Conservation (phyloP, 1,140 invertebrate genomes). For the Nilaparvata lugens region DNA sequence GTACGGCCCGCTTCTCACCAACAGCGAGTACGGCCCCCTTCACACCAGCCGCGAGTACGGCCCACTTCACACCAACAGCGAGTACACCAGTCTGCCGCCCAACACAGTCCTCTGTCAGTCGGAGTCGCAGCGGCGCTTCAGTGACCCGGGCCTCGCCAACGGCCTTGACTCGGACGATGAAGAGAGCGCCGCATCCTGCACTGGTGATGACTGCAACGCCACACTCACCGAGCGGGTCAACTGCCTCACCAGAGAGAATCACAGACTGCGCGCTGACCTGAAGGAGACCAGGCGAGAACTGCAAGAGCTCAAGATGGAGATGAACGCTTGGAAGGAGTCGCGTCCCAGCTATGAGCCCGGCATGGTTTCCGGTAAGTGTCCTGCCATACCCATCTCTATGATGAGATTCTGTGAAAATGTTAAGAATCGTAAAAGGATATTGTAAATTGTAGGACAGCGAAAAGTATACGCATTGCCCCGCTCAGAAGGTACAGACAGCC, state of each 20-base stretch:
- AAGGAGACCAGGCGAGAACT: conserved; percentile 18
- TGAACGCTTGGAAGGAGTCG: background rate
- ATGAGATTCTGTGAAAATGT: too few relatives aligned
- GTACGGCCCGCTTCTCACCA: conserved; percentile 21
- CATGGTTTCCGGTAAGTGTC: conserved; percentile 8
- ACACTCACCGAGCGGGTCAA: conserved; percentile 13
- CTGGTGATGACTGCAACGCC: conserved; percentile 1
- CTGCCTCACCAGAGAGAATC: conserved; percentile 17
- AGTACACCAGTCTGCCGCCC: conserved; percentile 23
- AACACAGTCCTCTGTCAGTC: conserved; percentile 17
- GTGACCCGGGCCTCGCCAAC: conserved; percentile 23
- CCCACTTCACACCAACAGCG: background rate
- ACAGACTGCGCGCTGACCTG: conserved; percentile 18
- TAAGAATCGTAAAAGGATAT: too few relatives aligned
- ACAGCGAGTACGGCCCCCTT: background rate
- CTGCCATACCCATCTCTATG: background rate
- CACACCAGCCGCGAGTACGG: too few relatives aligned
- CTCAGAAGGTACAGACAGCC: too few relatives aligned
- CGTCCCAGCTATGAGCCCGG: conserved; percentile 9
- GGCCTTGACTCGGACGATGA: conserved; percentile 15
- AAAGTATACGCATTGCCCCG: too few relatives aligned
- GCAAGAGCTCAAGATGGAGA: conserved; percentile 18
- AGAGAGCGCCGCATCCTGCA: conserved; percentile 9
- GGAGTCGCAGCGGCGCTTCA: conserved; percentile 20
- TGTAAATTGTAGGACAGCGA: too few relatives aligned